Conservation (phyloP, 2,888 invertebrate genomes). For the Metellina segmentata region DNA sequence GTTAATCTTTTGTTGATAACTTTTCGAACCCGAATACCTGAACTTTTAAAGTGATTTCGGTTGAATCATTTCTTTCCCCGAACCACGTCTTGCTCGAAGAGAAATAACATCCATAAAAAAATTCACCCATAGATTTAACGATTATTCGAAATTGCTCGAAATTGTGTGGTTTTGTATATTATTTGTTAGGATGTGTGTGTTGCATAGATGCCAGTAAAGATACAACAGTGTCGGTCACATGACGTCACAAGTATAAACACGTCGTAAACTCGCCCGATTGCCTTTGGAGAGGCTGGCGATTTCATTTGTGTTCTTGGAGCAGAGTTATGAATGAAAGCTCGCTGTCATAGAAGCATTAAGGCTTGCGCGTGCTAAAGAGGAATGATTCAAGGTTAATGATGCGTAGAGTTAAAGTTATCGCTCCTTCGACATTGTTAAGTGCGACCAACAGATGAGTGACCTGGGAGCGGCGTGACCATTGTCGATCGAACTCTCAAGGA, state of each 20-base stretch:
- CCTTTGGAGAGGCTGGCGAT: constrained; percentile 32
- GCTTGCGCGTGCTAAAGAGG: constrained; percentile 54
- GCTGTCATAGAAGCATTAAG: constrained; percentile 35
- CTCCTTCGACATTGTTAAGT: constrained; percentile 68
- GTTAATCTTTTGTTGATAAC: not conserved
- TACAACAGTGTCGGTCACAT: constrained; percentile 56
- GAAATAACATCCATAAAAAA: not conserved
- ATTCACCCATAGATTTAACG: constrained; percentile 26
- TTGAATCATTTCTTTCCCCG: too few relatives aligned
- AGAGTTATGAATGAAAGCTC: constrained; percentile 47
- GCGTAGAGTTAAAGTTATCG: constrained; percentile 68
- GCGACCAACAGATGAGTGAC: constrained; percentile 65
- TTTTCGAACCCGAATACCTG: not conserved
- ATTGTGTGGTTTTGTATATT: constrained; percentile 32
- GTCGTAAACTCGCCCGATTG: constrained; percentile 26
- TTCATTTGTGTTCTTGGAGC: constrained; percentile 13
- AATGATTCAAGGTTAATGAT: constrained; percentile 72
- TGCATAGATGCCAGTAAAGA: not conserved
- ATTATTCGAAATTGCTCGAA: constrained; percentile 46
- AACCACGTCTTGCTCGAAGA: not conserved
- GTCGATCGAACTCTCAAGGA: constrained; percentile 52
- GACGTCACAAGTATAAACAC: constrained; percentile 37
- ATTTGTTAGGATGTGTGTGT: not conserved
- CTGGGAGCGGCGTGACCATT: constrained; percentile 67
- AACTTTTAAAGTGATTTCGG: not conserved